Conservation (phyloP, 2,797 vertebrate species). For the Manis javanica region DNA sequence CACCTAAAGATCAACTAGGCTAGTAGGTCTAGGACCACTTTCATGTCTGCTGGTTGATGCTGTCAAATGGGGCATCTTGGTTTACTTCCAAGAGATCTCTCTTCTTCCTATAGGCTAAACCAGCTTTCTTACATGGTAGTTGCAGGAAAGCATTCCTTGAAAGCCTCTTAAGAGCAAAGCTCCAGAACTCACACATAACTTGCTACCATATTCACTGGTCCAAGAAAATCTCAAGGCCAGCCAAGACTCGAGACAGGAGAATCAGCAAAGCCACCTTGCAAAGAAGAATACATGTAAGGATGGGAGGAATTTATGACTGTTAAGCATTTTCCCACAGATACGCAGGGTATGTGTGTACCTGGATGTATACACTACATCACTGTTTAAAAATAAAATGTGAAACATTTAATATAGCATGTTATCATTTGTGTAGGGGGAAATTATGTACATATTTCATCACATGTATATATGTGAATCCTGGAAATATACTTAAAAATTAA, state of each 20-base stretch:
- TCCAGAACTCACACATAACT: not conserved
- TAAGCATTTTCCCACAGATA: not conserved
- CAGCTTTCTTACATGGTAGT: not conserved
- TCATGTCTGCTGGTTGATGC: not conserved
- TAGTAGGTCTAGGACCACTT: not conserved
- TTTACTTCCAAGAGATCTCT: conserved; percentile 5
- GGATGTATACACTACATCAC: not conserved
- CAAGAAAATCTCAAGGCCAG: conserved; percentile 35
- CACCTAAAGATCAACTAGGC: conserved; percentile 27
- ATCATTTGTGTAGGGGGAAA: not conserved
- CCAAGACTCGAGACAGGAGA: not conserved
- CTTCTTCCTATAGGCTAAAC: not conserved
- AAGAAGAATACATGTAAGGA: not conserved
- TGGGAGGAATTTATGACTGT: not conserved
- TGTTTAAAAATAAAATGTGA: not conserved
- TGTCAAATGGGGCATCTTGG: not conserved
- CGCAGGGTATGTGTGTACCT: not conserved
- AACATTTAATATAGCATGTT: conserved; percentile 27
- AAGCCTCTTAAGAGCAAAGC: not conserved
- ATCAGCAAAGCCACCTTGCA: not conserved
- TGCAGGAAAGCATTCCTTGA: not conserved
- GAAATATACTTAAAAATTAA: conserved; percentile 28
- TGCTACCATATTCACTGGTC: not conserved
- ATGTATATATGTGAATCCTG: not conserved
- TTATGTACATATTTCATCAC: not conserved